Evolutionary conservation across 2,888 invertebrate species (phyloP).

Genomic region (Phalangium opilio): DNA sequence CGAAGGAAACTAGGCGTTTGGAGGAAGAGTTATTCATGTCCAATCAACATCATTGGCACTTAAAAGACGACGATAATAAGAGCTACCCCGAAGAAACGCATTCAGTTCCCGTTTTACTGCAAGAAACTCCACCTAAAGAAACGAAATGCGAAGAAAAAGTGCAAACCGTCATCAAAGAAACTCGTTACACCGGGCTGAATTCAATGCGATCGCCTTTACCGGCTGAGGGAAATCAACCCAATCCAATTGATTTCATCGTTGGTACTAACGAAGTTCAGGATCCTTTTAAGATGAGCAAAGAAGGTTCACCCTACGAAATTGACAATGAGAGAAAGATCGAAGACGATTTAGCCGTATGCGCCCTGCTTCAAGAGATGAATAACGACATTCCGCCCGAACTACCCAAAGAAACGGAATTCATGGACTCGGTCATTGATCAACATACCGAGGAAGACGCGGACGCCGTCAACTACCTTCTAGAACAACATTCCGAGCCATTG

Average conservation of each 20-base stretch:
- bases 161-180: slow-evolving; percentile 10
- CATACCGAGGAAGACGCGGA: slow-evolving; percentile 13
- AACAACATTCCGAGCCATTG: not conserved
- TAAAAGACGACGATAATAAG: slow-evolving; percentile 35
- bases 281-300: slow-evolving; percentile 11
- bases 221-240: not conserved
- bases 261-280: slow-evolving; percentile 11
- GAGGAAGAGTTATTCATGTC: slow-evolving; percentile 21
- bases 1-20: slow-evolving; percentile 20
- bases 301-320: slow-evolving; percentile 17
- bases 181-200: slow-evolving; percentile 11
- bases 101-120: slow-evolving; percentile 5
- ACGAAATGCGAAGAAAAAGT: slow-evolving; percentile 8
- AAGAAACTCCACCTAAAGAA: slow-evolving; percentile 8
- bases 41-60: slow-evolving; percentile 24
- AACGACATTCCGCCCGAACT: slow-evolving; percentile 18
- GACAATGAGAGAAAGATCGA: slow-evolving; percentile 22
- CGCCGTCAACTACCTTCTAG: slow-evolving; percentile 12
- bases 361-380: slow-evolving; percentile 22
- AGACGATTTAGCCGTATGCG: slow-evolving; percentile 23
- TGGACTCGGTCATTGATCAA: slow-evolving; percentile 12
- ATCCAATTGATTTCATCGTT: slow-evolving; percentile 8
- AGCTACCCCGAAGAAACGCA: slow-evolving; percentile 35
- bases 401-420: slow-evolving; percentile 16
- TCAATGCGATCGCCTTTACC: slow-evolving; percentile 10